Percentiles rank a stretch among this genome's conserved stretches.
These are phyloP conservation scores for Rhinolophus sinicus DNA, from an alignment of 2,113 vertebrate genomes.

Conservation along the genomic window DNA sequence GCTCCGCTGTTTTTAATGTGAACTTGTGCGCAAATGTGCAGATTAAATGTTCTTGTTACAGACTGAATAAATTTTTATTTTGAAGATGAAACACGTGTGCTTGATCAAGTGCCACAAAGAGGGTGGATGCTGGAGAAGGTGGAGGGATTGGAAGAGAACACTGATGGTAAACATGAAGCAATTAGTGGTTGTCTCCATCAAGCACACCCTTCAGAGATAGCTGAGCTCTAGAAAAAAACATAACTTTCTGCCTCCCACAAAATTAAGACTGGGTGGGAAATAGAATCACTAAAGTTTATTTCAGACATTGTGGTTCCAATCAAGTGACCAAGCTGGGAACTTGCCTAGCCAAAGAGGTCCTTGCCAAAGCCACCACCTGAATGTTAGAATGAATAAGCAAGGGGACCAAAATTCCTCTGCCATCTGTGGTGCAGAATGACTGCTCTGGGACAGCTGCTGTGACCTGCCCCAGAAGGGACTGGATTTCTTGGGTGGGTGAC, in stretches of 20 bases:
- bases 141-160: background rate
- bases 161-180: background rate
- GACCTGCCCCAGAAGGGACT: background rate
- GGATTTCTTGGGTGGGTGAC: slow-evolving; percentile 11
- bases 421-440: slow-evolving; percentile 51
- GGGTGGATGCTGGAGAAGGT: background rate
- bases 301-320: background rate
- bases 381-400: slow-evolving; percentile 71
- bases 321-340: slow-evolving; percentile 42
- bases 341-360: slow-evolving; percentile 50
- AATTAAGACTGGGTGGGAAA: slow-evolving; percentile 25
- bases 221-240: background rate
- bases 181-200: background rate
- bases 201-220: background rate
- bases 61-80: slow-evolving; percentile 91
- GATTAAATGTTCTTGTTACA: slow-evolving; percentile 90
- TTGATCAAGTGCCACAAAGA: background rate
- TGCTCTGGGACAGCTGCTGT: slow-evolving; percentile 29
- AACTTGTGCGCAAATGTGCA: slow-evolving; percentile 87
- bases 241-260: background rate
- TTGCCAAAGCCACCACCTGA: slow-evolving; percentile 53
- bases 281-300: slow-evolving; percentile 14
- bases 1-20: slow-evolving; percentile 90
- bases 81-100: slow-evolving; percentile 77
- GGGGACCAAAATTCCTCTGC: background rate